Evolutionary conservation across 2,797 vertebrate species (phyloP).

Genomic region (Spondyliosoma cantharus): DNA sequence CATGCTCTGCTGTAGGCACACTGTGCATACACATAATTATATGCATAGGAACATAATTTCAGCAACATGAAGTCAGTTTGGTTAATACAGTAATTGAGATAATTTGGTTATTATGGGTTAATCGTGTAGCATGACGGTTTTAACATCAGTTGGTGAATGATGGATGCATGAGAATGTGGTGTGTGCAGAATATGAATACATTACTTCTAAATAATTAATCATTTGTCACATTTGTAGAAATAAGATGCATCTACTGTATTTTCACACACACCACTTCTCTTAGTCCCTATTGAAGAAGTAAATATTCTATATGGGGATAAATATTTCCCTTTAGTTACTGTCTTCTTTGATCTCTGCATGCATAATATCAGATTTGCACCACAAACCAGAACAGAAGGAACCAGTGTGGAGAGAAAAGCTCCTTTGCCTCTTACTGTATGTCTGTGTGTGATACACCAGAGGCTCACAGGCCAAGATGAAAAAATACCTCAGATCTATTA

Average conservation of each 20-base stretch:
- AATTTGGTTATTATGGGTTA: constrained; percentile 10
- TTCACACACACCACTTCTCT: constrained; percentile 1
- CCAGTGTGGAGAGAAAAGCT: constrained; percentile 25
- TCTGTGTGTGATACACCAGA: constrained; percentile 36
- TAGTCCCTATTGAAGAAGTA: constrained; percentile 6
- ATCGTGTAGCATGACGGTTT: constrained; percentile 12
- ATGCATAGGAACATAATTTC: not conserved
- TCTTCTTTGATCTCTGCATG: constrained; percentile 43
- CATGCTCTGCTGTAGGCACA: not conserved
- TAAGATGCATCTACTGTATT: constrained; percentile 29
- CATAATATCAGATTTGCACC: constrained; percentile 29
- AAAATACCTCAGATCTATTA: constrained; percentile 42
- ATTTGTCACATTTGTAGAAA: constrained; percentile 43
- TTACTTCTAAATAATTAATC: constrained; percentile 66
- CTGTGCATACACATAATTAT: not conserved
- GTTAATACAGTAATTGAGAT: not conserved
- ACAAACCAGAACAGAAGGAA: constrained; percentile 28
- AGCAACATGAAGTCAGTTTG: not conserved
- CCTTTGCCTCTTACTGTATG: constrained; percentile 19
- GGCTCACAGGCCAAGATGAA: constrained; percentile 37
- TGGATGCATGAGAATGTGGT: constrained; percentile 35
- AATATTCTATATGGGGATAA: constrained; percentile 29
- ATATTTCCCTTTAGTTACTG: constrained; percentile 43
- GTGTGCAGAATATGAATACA: constrained; percentile 65
- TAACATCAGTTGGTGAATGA: constrained; percentile 35